Evolutionary conservation across 2,797 vertebrate species (phyloP), one percentile per base, ranked within the genome.

Genomic region (Acrossocheilus fasciatus): DNA sequence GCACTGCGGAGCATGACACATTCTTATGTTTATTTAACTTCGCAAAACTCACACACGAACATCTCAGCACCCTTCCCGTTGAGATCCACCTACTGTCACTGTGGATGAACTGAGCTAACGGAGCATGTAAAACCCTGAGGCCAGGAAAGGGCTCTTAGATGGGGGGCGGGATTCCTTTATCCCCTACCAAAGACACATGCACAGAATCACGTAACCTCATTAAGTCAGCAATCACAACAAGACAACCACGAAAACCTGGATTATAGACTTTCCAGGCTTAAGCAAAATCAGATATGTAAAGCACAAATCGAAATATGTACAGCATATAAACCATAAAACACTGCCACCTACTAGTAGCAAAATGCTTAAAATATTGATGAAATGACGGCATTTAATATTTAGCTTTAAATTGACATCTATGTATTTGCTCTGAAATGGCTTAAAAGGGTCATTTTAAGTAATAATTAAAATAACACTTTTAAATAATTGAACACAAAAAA

Each of bases 201-300:
- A 87, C 45, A 52, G 79, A 87, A 80, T 78, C 80, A 87, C 73
- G 34, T 87, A 87, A 87, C 81, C 86, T 78, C 84, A 68, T 45
- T 82, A 79, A 81, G 30, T 69, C 84, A 74, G 50, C 80, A 85
- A 78, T 79, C 83, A 36, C 45, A 83, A 73, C 50, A 36, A 87
- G 43, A 54, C 59, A 34, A 57, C 57, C 7, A 81, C 6, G 23
- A 34, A 45, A 18, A 9, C 76, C 47, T 36, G 52, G 43, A 80
- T 79, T 72, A 70, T 34, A 36, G 36, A 80, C 4, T 14, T 47
- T 41, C 50, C 45, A 52, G 30, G n/a, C 59, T 47, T 68, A 47
- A n/a, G 18, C 10, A 30, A 81, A 81, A 79, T 34, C 14, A n/a
- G 4, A 57, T 59, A 17, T 59, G 39, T 80, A 50, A 41, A 70